Evolutionary conservation across 2,888 invertebrate genomes (phyloP), one percentile per base, ranked within the genome.

Genomic region (Acanthosoma haemorrhoidale): DNA sequence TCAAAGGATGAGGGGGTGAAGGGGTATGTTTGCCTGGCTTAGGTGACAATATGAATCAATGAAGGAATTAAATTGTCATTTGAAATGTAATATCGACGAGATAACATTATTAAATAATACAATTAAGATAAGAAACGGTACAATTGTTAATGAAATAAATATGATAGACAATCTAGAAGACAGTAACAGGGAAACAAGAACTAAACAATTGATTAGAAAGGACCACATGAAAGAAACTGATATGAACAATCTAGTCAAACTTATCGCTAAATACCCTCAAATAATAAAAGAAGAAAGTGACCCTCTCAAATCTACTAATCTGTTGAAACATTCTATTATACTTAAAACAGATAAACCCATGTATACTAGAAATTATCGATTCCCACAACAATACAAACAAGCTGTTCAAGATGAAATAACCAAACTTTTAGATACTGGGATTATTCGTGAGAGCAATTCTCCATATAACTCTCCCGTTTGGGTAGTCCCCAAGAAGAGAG

Each of bases 341-440:
- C 68, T 68, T 0, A 70, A 39, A 43, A 64, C 71, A 36, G 73
- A 71, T 11, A 58, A 59, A 5, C 70, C 68, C 9, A 60, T 73
- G 8, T 70, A 70, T 59, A 43, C 71, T 2, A 59, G 38, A 34
- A 72, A 72, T 39, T 72, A 72, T 51, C 18, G 72, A 16, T 70
- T 69, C 38, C 70, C 72, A 9, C 64, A 72, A 59, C 16, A 31
- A 16, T 72, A 69, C 18, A 34, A 15, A 11, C 18, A 72, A 25
- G 66, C 66, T 16, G 36, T 72, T 39, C 1, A 70, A 60, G 60
- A 36, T 1, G 61, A 70, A 60, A 18, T 72, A 29, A 38, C 69
- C 2, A 31, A 72, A 66, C n/a, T 71, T 34, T 51, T 69, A 32
- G 38, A 66, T 36, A 32, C 71, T 21, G 64, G 69, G 51, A 72